A percentile compares a stretch with the other conserved stretches of the same genome.
Evolutionary conservation across 1,140 invertebrate genomes (phyloP).

Genomic region (Apis cerana): DNA sequence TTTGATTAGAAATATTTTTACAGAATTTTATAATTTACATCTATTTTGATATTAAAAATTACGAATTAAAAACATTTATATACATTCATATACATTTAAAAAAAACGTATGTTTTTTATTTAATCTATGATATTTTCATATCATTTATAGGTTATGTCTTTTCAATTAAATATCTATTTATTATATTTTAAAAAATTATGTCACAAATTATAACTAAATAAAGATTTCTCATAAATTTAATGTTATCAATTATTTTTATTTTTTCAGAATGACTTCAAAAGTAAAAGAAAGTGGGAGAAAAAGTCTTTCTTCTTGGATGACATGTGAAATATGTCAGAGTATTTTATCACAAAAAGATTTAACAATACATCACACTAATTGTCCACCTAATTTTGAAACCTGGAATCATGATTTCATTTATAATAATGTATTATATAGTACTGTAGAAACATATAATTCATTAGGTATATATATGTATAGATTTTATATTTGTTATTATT

Average conservation of each 20-base stretch:
- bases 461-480: constrained; percentile 71
- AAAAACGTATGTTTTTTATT: neutral
- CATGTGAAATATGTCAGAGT: constrained; percentile 75
- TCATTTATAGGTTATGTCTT: constrained; percentile 32
- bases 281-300: constrained; percentile 61
- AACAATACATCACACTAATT: constrained; percentile 71
- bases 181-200: neutral
- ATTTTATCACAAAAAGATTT: constrained; percentile 70
- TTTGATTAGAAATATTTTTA: neutral
- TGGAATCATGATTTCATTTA: constrained; percentile 79
- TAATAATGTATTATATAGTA: constrained; percentile 75
- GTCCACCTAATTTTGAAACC: constrained; percentile 75
- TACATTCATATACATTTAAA: neutral
- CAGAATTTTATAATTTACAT: neutral
- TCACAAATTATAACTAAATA: neutral
- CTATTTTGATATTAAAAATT: neutral
- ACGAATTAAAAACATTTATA: neutral
- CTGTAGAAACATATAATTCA: constrained; percentile 75
- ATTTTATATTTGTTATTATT: constrained; percentile 5
- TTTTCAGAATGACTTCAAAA: constrained; percentile 72
- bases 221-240: neutral
- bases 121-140: neutral
- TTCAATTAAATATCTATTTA: too few species aligned
- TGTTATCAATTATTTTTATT: neutral
- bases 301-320: constrained; percentile 67